phyloP scores from a whole-genome alignment of 1,140 invertebrate species.

The Drosophila lacteicornis region DNA sequence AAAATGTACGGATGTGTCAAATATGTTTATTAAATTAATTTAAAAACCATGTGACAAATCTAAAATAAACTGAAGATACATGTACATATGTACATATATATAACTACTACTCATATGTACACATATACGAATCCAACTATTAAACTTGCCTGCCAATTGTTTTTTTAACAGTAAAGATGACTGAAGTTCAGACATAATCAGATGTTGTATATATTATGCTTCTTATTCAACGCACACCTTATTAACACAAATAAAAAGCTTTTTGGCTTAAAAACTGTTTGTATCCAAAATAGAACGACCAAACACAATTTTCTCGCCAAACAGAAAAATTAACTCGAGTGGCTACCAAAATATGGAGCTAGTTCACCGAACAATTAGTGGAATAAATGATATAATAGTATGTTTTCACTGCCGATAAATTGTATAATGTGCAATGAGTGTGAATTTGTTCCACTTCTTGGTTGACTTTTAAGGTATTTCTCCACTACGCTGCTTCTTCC shows the following conservation, averaged over 20 bases:
- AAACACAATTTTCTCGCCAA: slow-evolving; percentile 48
- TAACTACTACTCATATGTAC: neutral
- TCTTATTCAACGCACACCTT: slow-evolving; percentile 29
- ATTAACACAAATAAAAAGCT: slow-evolving; percentile 54
- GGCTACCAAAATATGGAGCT: slow-evolving; percentile 5
- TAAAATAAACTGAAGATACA: neutral
- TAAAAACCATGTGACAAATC: neutral
- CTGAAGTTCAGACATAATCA: slow-evolving; percentile 95
- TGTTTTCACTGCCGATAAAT: neutral
- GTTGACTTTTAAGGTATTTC: too few species aligned
- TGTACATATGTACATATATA: neutral
- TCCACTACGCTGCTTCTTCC: too few species aligned
- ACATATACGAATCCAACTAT: slow-evolving; percentile 7
- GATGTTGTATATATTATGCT: slow-evolving; percentile 24
- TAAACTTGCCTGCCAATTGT: slow-evolving; percentile 94
- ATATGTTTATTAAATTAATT: neutral
- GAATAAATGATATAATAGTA: neutral
- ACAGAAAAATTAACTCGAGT: slow-evolving; percentile 21
- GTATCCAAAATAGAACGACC: slow-evolving; percentile 36
- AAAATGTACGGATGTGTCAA: too few species aligned
- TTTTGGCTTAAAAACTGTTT: slow-evolving; percentile 23
- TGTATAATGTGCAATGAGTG: too few species aligned
- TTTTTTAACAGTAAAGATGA: slow-evolving; percentile 97
- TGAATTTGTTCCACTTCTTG: too few species aligned
- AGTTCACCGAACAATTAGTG: neutral